These are phyloP conservation scores for Xiphydria camelus DNA, from an alignment of 2,888 invertebrate genomes.

Conservation along the genomic window DNA sequence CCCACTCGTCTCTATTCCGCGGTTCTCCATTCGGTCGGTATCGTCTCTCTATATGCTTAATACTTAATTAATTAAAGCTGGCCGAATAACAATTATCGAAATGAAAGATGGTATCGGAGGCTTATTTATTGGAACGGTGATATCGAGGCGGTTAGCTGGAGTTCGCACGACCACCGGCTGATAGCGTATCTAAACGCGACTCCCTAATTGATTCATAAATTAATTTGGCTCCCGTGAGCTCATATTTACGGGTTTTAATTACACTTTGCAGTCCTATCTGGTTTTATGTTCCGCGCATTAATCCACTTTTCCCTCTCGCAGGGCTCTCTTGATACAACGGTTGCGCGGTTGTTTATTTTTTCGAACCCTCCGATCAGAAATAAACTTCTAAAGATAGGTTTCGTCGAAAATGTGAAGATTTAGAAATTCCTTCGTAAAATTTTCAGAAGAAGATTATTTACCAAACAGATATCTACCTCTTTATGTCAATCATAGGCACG, in stretches of 20 bases:
- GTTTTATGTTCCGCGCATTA: not conserved
- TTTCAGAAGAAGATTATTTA: too few relatives aligned
- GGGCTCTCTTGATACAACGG: too few relatives aligned
- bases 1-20: conserved; percentile 6
- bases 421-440: too few relatives aligned
- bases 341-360: too few relatives aligned
- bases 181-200: conserved; percentile 40
- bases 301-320: not conserved
- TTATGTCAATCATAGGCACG: too few relatives aligned
- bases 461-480: too few relatives aligned
- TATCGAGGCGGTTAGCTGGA: conserved; percentile 29
- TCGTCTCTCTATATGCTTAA: too few relatives aligned
- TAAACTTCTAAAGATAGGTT: too few relatives aligned
- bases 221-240: conserved; percentile 34
- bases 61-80: conserved; percentile 55
- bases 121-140: conserved; percentile 48
- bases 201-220: conserved; percentile 51
- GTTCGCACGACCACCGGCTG: conserved; percentile 22
- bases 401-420: too few relatives aligned
- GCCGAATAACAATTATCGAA: conserved; percentile 54
- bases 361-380: too few relatives aligned
- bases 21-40: conserved; percentile 17
- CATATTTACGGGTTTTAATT: conserved; percentile 34
- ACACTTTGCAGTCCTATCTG: conserved; percentile 1
- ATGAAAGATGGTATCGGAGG: conserved; percentile 52